Evolutionary conservation across 23 tunicate genomes (phyloP), one percentile per base, ranked within the genome.

Genomic region (Trididemnum clinides): DNA sequence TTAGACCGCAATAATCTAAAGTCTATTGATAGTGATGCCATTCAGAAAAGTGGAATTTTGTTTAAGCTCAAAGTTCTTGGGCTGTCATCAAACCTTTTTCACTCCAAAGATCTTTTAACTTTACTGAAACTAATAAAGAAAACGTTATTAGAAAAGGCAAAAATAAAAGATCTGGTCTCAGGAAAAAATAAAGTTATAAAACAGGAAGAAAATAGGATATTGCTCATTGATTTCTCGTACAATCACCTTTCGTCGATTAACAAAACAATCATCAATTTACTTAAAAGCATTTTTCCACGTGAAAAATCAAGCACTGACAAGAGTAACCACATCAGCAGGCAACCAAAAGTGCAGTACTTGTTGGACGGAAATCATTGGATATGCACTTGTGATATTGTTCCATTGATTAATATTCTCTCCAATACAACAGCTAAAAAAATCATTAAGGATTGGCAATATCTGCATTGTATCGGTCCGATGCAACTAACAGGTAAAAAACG

Each of bases 391-490:
- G 39, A 28, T 18, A 70, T 83, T 4, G 21, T 31, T 2, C 77
- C 87, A 2, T 32, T 71, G 0, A 51, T 50, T 21, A 31, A 51
- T 50, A 70, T 70, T 83, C 79, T 83, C 20, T 83, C 70, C 33
- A 39, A 71, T 50, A 39, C 5, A 15, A 59, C 21, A 15, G 25
- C 29, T 31, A 51, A 69, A 28, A 31, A 5, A 22, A 10, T 83
- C 28, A 51, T 83, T 18, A 28, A 71, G 18, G 69, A 83, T 44
- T 70, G 69, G 69, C n/a, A 70, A 1, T 5, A 4, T 5, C 50
- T 83, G 31, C 31, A 21, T 2, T 83, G 87, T 29, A 7, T 23
- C 37, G 23, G 23, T 25, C 84, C 84, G 5, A 1, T 18, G 1
- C 44, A 26, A 18, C 34, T 80, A 23, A 33, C 21, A 80, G 84